phyloP scores from a whole-genome alignment of 1,140 invertebrate genomes.

The Bombus confusus region DNA sequence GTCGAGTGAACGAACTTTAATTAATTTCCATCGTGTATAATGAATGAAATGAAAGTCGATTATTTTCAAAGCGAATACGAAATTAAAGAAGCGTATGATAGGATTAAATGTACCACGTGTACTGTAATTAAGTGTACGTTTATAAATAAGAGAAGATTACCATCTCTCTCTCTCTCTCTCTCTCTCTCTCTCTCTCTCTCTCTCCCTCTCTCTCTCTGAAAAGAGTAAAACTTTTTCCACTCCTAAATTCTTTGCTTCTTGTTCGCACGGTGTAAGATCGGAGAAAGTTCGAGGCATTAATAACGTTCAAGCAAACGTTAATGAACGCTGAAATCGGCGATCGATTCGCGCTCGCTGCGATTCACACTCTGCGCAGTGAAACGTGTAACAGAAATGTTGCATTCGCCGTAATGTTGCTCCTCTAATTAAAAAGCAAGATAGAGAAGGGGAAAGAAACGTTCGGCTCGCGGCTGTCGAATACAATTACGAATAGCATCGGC shows the following conservation, averaged over 20 bases:
- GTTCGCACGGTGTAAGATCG: too few relatives aligned
- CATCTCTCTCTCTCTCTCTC: not conserved
- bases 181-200: not conserved
- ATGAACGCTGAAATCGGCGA: not conserved
- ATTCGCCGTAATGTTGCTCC: not conserved
- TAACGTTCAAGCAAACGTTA: not conserved
- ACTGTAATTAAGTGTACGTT: not conserved
- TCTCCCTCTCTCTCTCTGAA: not conserved
- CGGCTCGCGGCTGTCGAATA: slow-evolving; percentile 13
- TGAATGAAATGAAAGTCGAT: not conserved
- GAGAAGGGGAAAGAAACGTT: not conserved
- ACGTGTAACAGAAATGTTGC: not conserved
- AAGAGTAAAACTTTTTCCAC: not conserved
- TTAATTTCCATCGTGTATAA: not conserved
- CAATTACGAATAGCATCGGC: slow-evolving; percentile 55
- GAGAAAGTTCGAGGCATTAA: slow-evolving; percentile 6
- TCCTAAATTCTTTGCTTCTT: not conserved
- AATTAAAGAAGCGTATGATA: not conserved
- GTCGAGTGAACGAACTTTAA: not conserved
- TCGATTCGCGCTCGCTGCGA: not conserved
- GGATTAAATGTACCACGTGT: not conserved
- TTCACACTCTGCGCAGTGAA: not conserved
- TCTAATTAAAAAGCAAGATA: not conserved
- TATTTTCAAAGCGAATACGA: not conserved
- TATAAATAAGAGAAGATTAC: not conserved